Evolutionary conservation across 2,797 vertebrate species (phyloP).

Genomic region (Avahi laniger): DNA sequence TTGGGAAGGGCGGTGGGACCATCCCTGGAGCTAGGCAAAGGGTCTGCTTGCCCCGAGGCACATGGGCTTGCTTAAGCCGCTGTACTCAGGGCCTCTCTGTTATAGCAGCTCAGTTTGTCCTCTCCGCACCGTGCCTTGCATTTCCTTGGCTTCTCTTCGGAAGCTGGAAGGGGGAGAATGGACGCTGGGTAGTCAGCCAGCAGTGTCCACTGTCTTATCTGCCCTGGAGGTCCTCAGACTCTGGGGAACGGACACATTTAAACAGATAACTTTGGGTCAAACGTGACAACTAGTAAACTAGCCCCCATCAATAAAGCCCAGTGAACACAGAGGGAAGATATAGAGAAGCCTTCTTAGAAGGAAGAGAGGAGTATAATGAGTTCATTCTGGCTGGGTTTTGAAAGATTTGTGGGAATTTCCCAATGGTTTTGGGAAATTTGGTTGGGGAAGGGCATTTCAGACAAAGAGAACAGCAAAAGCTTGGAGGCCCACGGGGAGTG

Average conservation of each 20-base stretch:
- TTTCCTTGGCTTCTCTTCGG: slow-evolving; percentile 19
- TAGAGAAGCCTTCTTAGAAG: neutral
- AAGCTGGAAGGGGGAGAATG: neutral
- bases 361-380: neutral
- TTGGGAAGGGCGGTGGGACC: neutral
- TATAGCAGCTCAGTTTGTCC: neutral
- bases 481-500: neutral
- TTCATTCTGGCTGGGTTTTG: neutral
- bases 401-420: slow-evolving; percentile 21
- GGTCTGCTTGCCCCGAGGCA: neutral
- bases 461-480: neutral
- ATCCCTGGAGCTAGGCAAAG: neutral
- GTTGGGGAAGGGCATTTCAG: neutral
- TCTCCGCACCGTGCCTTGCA: neutral
- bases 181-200: neutral
- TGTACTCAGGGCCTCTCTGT: neutral
- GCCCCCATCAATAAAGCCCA: neutral
- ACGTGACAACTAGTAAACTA: neutral
- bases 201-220: neutral
- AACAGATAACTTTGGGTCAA: neutral
- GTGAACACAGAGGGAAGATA: neutral
- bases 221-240: neutral
- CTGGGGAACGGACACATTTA: neutral
- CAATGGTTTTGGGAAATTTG: neutral
- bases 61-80: neutral